Evolutionary conservation across 2,797 vertebrate species (phyloP).

Genomic region (Pteronotus mesoamericanus): DNA sequence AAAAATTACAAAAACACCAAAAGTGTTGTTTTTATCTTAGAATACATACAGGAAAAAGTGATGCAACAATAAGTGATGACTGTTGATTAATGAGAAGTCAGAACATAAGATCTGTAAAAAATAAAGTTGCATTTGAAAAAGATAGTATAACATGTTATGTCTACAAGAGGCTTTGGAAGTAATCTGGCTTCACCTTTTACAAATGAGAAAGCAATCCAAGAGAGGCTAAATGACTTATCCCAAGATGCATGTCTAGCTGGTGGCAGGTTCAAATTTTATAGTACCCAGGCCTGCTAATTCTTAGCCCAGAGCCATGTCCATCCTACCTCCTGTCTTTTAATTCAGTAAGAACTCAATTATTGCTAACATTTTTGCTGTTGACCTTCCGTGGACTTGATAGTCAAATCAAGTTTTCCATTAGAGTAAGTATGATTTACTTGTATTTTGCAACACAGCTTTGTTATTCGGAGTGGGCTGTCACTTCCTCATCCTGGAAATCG

Average conservation of each 20-base stretch:
- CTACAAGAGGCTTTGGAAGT: neutral
- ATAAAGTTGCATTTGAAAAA: neutral
- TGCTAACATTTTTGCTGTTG: neutral
- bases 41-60: neutral
- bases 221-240: neutral
- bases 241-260: neutral
- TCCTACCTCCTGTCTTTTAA: neutral
- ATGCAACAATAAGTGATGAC: neutral
- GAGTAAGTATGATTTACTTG: constrained; percentile 5
- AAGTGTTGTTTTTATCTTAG: neutral
- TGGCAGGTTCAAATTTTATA: neutral
- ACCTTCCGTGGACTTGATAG: neutral
- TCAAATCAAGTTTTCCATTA: constrained; percentile 14
- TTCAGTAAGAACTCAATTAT: neutral
- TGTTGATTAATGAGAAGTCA: neutral
- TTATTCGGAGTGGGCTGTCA: neutral
- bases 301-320: neutral
- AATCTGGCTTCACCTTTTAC: neutral
- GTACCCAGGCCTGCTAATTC: neutral
- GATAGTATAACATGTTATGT: neutral
- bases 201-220: neutral
- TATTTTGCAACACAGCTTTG: constrained; percentile 24
- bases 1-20: neutral
- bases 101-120: neutral
- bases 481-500: constrained; percentile 31